These are phyloP conservation scores for Ceratotherium simum DNA, from an alignment of 2,113 vertebrate species.

Conservation along the genomic window DNA sequence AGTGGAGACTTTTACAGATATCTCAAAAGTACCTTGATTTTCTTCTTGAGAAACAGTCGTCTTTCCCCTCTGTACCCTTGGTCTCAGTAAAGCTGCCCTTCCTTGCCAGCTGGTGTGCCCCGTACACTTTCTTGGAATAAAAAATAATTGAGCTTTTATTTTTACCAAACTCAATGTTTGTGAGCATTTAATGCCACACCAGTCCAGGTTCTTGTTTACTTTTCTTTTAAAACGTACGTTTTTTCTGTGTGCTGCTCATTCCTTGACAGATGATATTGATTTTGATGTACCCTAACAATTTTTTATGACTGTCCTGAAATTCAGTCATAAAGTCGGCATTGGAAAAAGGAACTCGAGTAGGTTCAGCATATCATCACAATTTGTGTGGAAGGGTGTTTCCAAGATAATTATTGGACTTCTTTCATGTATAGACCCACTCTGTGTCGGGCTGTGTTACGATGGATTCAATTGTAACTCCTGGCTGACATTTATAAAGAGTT, in stretches of 20 bases:
- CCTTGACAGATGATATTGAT: no score
- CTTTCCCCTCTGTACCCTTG: not conserved
- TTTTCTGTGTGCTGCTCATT: accelerated
- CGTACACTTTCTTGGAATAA: not conserved
- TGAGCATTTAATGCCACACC: accelerated
- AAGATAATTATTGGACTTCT: no score
- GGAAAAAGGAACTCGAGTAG: accelerated
- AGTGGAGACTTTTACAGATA: not conserved
- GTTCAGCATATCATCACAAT: accelerated
- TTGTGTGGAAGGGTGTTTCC: not conserved
- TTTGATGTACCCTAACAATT: not conserved
- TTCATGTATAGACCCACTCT: accelerated
- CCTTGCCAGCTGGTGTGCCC: not conserved
- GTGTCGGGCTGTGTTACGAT: accelerated
- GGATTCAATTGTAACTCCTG: accelerated
- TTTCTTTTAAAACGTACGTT: not conserved
- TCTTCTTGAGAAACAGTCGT: not conserved
- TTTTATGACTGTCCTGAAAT: accelerated
- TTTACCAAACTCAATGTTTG: not conserved
- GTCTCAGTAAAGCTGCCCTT: not conserved
- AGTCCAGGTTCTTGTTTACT: not conserved
- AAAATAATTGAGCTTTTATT: not conserved
- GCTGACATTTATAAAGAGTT: accelerated
- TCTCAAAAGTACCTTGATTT: not conserved
- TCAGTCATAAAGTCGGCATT: accelerated